A percentile compares a stretch with the other conserved stretches of the same genome.
Conservation (phyloP, 2,797 vertebrate genomes). For the Halcyon smyrnensis region DNA sequence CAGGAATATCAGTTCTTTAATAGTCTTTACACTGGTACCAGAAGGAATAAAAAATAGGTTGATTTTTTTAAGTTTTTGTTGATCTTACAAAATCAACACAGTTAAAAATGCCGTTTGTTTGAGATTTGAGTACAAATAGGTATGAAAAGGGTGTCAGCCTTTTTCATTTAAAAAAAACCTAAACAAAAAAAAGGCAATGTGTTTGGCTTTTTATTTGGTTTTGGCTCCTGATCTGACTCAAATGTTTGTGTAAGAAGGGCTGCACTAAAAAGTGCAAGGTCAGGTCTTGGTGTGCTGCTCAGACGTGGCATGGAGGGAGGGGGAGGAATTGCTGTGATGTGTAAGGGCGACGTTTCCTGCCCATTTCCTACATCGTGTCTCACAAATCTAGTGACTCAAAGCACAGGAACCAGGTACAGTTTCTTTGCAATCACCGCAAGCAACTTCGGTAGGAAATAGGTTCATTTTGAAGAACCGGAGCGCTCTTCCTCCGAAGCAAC, state of each 20-base stretch:
- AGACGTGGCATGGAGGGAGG: neutral
- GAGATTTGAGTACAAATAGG: neutral
- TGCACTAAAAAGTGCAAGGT: slow-evolving; percentile 8
- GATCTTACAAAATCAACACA: neutral
- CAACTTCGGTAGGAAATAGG: neutral
- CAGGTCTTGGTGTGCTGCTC: neutral
- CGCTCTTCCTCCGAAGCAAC: neutral
- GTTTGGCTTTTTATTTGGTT: neutral
- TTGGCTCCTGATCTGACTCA: neutral
- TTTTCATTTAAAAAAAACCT: neutral
- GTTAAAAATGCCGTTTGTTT: neutral
- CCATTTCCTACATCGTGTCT: neutral
- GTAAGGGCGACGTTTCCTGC: neutral
- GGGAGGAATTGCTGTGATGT: neutral
- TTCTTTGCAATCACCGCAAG: neutral
- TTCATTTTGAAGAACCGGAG: neutral
- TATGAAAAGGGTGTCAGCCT: neutral
- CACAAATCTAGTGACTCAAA: neutral
- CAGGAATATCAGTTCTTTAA: neutral
- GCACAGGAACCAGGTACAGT: neutral
- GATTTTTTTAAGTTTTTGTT: neutral
- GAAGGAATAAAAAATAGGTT: neutral
- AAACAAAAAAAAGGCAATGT: too few species aligned
- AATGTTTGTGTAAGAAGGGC: neutral
- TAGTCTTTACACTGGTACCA: neutral